Base-by-base conservation (phyloP, 2,113 vertebrate species). In the Acanthisitta chloris region DNA sequence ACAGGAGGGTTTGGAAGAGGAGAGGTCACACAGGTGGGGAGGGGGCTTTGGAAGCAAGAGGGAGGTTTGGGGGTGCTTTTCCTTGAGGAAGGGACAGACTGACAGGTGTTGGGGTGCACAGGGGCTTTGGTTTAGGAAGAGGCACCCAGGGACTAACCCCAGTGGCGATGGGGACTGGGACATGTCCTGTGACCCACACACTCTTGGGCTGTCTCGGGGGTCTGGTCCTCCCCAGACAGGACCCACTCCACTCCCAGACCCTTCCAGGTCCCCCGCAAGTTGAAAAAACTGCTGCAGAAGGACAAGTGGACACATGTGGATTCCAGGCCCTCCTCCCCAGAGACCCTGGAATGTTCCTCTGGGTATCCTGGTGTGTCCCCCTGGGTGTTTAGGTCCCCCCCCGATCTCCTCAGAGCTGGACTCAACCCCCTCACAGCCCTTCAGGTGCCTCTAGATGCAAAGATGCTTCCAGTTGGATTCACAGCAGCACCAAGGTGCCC, bases 351-450 rank as follows among this genome's bases (percentile, higher is more conserved):
- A 54, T 48, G 25, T 40, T n/a, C 38, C 61, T 46, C 11, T 9
- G 20, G 13, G 24, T 46, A 24, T 67, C 20, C 78, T 67, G 46
- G 61, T 16, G 24, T 9, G 16, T 46, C 40, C 14, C 34, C 9
- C 5, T 0, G 0, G 14, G 25, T 33, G 12, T 49, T 48, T 3
- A 33, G 8, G 12, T 20, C 6, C 34, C 42, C 42, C 45, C 10
- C 34, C 10, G 31, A 43, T 42, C 64, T 10, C 12, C 17, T 34
- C 8, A 0, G 23, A 48, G 42, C 34, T 46, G 48, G 34, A 48
- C 8, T 62, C 61, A 43, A 38, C 71, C 52, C 17, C 20, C 46
- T 40, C 25, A 34, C 31, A 70, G 76, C 54, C 83, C 52, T 80
- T 26, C 4, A 33, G 64, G 58, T 64, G 52, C 57, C 52, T 40